Conservation (phyloP, 2,888 invertebrate genomes). For the Temnothorax rugatulus region DNA sequence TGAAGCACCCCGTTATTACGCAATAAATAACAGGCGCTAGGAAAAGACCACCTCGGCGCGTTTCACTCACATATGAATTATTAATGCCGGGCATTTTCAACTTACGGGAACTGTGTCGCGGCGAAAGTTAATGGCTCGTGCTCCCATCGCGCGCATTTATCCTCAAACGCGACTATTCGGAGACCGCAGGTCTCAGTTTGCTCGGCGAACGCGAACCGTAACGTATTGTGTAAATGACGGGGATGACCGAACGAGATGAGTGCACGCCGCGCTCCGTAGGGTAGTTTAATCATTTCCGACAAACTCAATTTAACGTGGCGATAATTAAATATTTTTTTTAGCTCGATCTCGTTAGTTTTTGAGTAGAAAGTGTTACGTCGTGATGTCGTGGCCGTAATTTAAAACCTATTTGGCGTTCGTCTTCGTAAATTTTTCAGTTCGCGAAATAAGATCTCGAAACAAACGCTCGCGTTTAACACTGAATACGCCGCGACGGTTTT, state of each 20-base stretch:
- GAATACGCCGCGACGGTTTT: not conserved
- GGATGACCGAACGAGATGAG: not conserved
- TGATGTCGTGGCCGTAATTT: not conserved
- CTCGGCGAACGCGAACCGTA: not conserved
- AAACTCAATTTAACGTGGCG: not conserved
- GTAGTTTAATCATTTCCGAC: not conserved
- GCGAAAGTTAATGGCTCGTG: conserved; percentile 51
- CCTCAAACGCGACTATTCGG: conserved; percentile 15
- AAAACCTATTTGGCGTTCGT: not conserved
- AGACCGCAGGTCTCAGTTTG: not conserved
- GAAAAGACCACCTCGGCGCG: conserved; percentile 17
- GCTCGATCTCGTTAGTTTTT: not conserved
- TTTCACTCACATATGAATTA: conserved; percentile 55
- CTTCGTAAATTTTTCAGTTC: not conserved
- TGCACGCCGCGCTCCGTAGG: not conserved
- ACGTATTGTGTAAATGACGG: conserved; percentile 5
- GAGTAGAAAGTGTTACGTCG: not conserved
- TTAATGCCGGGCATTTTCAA: conserved; percentile 51
- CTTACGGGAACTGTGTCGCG: conserved; percentile 47
- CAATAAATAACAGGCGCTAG: conserved; percentile 40
- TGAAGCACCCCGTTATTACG: conserved; percentile 43
- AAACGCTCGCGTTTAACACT: not conserved
- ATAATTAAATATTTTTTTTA: conserved; percentile 19
- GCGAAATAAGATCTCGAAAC: not conserved
- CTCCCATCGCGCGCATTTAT: conserved; percentile 39